Base-by-base conservation (phyloP, 2,797 vertebrate genomes). In the Urocyon cinereoargenteus region DNA sequence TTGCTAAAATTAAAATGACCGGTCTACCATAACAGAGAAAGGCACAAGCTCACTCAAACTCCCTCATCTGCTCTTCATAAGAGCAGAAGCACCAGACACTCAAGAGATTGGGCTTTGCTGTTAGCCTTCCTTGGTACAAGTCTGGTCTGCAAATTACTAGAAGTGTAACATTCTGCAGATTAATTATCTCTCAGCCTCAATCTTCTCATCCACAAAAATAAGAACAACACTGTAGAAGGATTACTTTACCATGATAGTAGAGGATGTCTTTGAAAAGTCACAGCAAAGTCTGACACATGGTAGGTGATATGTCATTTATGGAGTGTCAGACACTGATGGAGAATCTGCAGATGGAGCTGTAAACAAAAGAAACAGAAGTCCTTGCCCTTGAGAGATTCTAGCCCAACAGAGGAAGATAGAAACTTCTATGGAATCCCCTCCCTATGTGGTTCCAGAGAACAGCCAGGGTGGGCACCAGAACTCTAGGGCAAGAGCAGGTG, bases 1-100 rank as follows among this genome's bases (percentile, higher is more conserved):
- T 89, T 81, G 26, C 59, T 92, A 62, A 96, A 88, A 78, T 49
- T 91, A 68, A 96, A 90, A 82, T 49, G 61, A 59, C 15, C 53
- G 8, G 31, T 73, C 62, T 68, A 4, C 15, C 45, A 36, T 49
- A 55, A 51, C 2, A 45, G 24, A 72, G 21, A 45, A 45, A 68
- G 75, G 34, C 3, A 5, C 8, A 10, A 0, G 2, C 70, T 72
- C 66, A 45, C 51, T 45, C 49, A 40, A 2, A n/a, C 5, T 3
- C n/a, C 26, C 51, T 62, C 7, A 15, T 7, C 36, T 4, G 6
- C 21, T 66, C 31, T n/a, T 72, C 21, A 12, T 66, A 81, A 66
- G n/a, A 51, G 26, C 36, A 61, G 36, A 62, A 53, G 14, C 28
- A 64, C 4, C 34, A 64, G 62, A 68, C 26, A 68, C 26, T 36